Base-by-base conservation (phyloP, 92 coral and sea anemone genomes). In the Porites cylindrica region DNA sequence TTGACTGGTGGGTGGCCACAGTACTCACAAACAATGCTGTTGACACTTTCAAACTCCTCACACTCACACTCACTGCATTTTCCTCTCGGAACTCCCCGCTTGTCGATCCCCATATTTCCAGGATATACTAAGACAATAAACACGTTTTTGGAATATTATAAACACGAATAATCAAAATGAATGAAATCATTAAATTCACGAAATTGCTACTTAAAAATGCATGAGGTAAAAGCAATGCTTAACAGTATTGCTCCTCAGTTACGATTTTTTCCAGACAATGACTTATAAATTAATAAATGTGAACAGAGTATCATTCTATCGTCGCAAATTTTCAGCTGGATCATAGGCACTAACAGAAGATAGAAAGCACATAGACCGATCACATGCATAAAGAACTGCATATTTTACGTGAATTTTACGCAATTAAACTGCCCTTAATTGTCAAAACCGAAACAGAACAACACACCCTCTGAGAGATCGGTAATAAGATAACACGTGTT, bases 1-100 rank as follows among this genome's bases (percentile, higher is more conserved):
- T 78, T 78, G 82, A 78, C 82, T 61, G 82, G 82, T 78, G 82
- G 82, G 59, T 78, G 82, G 82, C 71, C 82, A 62, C 71, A 78
- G 70, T 62, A 78, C 82, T 78, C 82, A 78, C 82, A 62, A 32
- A 62, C 82, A 78, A 78, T 78, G 82, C 82, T 78, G 71, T 32
- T 63, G 82, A 78, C 58, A 62, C 82, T 78, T 58, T 78, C 71
- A 78, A 78, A 78, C 82, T 78, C 82, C 70, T 78, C 82, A 8
- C 82, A 78, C 71, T 78, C 82, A 77, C 82, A 61, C 24, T 77
- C 82, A 60, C 52, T 77, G 82, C 82, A 77, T 60, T 77, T 77
- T 26, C 82, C 70, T 61, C 82, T 77, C 54, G 13, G 82, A 77
- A 77, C 82, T 59, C 82, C 82, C 82, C 70, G 82, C 82, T 78